These are phyloP conservation scores for Acanthochromis polyacanthus DNA, from an alignment of 2,113 vertebrate genomes.

Conservation along the genomic window DNA sequence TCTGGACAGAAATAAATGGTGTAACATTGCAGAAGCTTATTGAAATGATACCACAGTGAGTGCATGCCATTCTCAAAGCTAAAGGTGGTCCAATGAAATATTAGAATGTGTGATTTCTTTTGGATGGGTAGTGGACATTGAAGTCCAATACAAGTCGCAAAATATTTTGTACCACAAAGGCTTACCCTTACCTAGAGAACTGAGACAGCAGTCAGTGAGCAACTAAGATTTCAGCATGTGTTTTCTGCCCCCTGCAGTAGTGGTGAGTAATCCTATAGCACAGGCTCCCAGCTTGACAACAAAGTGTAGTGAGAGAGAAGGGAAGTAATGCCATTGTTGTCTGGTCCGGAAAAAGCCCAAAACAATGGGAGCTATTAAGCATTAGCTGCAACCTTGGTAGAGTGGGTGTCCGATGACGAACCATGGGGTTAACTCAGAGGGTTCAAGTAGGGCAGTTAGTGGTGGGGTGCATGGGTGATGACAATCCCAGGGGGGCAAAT, in stretches of 20 bases:
- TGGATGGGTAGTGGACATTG: no score
- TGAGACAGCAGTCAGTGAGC: background rate
- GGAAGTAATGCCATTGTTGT: conserved; percentile 58
- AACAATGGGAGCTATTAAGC: conserved; percentile 47
- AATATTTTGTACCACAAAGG: background rate
- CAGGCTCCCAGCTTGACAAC: conserved; percentile 19
- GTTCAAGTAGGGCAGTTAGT: background rate
- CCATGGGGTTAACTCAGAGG: conserved; percentile 8
- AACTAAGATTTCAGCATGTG: conserved; percentile 28
- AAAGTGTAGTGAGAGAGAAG: conserved; percentile 16
- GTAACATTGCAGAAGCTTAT: no score
- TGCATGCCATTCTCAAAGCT: no score
- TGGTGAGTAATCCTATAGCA: conserved; percentile 28
- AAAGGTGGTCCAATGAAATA: no score
- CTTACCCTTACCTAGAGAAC: background rate
- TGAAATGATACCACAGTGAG: no score
- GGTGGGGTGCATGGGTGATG: background rate
- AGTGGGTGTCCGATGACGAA: conserved; percentile 28
- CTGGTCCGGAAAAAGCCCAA: conserved; percentile 28
- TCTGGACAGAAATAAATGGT: no score
- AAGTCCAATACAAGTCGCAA: background rate
- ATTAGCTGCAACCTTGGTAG: background rate
- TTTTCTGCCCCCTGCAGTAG: conserved; percentile 7
- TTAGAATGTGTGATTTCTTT: no score
- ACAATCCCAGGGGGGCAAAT: background rate